phyloP scores from a whole-genome alignment of 2,888 invertebrate genomes.

The Thymelicus sylvestris region DNA sequence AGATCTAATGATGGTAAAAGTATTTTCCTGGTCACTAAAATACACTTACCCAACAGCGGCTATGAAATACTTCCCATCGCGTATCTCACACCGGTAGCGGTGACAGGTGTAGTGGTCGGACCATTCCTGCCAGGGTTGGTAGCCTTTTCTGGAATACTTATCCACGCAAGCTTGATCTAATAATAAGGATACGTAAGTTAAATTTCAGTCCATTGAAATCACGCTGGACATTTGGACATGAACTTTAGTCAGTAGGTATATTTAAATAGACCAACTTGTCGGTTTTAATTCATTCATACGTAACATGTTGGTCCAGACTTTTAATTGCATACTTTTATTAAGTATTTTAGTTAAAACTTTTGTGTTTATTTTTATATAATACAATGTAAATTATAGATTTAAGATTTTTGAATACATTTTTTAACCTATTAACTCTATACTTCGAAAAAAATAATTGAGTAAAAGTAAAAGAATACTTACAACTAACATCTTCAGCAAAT shows the following conservation, averaged over 20 bases:
- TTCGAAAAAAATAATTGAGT: too few relatives aligned
- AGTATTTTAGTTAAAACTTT: too few relatives aligned
- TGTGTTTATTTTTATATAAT: too few relatives aligned
- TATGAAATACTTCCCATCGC: constrained; percentile 80
- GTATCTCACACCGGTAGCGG: constrained; percentile 76
- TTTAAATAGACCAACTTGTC: too few relatives aligned
- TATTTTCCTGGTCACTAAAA: not conserved
- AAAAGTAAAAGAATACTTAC: constrained; percentile 58
- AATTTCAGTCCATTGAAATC: not conserved
- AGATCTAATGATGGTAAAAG: too few relatives aligned
- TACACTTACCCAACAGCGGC: constrained; percentile 76
- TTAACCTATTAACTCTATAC: too few relatives aligned
- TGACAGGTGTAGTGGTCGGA: constrained; percentile 81
- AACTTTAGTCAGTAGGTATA: too few relatives aligned
- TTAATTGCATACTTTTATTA: not conserved
- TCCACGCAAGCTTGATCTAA: constrained; percentile 80
- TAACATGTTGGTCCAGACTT: too few relatives aligned
- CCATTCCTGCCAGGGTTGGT: constrained; percentile 82
- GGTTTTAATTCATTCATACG: too few relatives aligned
- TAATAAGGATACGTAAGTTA: constrained; percentile 25
- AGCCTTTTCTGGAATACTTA: constrained; percentile 81
- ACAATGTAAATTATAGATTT: too few relatives aligned
- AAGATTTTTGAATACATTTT: too few relatives aligned
- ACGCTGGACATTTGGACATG: too few relatives aligned
- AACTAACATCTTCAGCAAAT: constrained; percentile 73